Evolutionary conservation across 2,888 invertebrate species (phyloP), one percentile per base, ranked within the genome.

Genomic region (Rhogogaster chlorosoma): DNA sequence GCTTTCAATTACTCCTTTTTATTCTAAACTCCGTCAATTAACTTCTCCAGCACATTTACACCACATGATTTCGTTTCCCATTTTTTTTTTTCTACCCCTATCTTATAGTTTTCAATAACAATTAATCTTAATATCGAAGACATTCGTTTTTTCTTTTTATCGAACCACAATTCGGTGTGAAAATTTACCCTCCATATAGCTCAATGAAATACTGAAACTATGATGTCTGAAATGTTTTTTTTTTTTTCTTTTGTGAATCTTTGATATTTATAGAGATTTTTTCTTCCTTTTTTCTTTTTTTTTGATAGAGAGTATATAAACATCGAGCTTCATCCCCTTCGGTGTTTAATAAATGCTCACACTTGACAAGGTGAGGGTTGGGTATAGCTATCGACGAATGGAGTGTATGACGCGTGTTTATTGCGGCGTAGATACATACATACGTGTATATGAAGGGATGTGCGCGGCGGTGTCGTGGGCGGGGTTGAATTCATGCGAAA

Each of bases 371-470:
- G 29, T 29, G 29, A 10, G 29, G 49, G 49, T 53, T 29, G 77
- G 32, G 15, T 29, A 29, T 32, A 61, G 9, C 26, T 61, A 57
- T 78, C 78, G 32, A 32, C 61, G 53, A 78, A 80, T 80, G 26
- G 80, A 80, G 80, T 80, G 80, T 80, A 80, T 61, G 80, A 80
- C 80, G 80, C 80, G 61, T 80, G 57, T 80, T 61, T 80, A 80
- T 80, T 36, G 38, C 80, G 77, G 77, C 29, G 49, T 77, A 29
- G 45, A 77, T 53, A 77, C 71, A 42, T 71, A 22, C 10, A 9
- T 49, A 15, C 12, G 42, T 7, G 53, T 45, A 32, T 15, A 32
- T 4, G 67, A n/a, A 38, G 38, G 42, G 73, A 38, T 45, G 73
- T 29, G 12, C 10, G 67, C 15, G 29, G 18, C 26, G 67, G 64